Evolutionary conservation across 1,140 invertebrate genomes (phyloP).

Genomic region (Lepidurus packardi): DNA sequence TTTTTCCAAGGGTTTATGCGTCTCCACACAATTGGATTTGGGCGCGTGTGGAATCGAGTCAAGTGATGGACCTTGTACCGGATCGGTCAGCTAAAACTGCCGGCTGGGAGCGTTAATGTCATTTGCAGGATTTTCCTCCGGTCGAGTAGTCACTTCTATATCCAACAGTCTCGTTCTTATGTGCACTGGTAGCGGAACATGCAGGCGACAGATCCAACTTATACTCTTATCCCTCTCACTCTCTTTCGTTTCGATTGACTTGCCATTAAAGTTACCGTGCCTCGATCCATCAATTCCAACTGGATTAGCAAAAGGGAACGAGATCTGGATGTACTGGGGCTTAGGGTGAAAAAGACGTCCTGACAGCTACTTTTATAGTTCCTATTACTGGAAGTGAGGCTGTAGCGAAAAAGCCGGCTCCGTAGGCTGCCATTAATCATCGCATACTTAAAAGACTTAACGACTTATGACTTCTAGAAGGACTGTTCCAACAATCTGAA

Average conservation of each 20-base stretch:
- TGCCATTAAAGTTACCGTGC: not conserved
- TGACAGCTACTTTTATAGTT: no score
- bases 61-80: not conserved
- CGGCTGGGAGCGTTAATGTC: not conserved
- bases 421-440: not conserved
- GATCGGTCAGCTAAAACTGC: constrained; percentile 6
- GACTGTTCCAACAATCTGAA: not conserved
- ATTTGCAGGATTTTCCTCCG: not conserved
- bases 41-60: not conserved
- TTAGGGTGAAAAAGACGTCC: not conserved
- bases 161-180: not conserved
- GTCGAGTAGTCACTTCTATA: not conserved
- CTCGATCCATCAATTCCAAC: not conserved
- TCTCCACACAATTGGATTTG: constrained; percentile 9
- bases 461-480: not conserved
- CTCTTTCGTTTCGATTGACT: not conserved
- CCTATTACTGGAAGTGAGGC: not conserved
- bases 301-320: not conserved
- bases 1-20: constrained; percentile 8
- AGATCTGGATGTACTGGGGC: not conserved
- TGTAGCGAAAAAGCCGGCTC: not conserved
- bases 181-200: not conserved
- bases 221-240: not conserved
- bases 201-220: not conserved
- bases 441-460: not conserved